phyloP scores from a whole-genome alignment of 2,888 invertebrate species.

The Cabera pusaria region DNA sequence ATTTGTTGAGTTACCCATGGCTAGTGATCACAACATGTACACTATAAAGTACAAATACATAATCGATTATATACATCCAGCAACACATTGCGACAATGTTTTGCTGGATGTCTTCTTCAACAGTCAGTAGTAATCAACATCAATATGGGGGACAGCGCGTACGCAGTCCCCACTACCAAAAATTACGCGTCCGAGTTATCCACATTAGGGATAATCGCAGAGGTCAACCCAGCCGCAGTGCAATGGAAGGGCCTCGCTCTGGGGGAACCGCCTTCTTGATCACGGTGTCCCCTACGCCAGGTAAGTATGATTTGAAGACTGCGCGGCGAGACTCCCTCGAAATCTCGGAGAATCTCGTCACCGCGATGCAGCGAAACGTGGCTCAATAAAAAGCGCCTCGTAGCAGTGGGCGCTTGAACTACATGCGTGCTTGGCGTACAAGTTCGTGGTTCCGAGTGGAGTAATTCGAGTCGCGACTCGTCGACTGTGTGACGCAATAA shows the following conservation, averaged over 20 bases:
- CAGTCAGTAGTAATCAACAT: neutral
- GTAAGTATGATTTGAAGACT: slow-evolving; percentile 42
- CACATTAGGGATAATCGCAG: slow-evolving; percentile 43
- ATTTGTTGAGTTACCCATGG: too few species aligned
- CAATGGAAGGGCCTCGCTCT: slow-evolving; percentile 31
- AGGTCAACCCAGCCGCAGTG: slow-evolving; percentile 57
- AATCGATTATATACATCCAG: too few species aligned
- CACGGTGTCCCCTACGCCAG: slow-evolving; percentile 58
- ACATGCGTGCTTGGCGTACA: neutral
- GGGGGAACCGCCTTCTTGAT: slow-evolving; percentile 27
- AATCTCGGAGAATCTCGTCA: slow-evolving; percentile 31
- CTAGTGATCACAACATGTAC: too few species aligned
- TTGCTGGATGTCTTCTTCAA: too few species aligned
- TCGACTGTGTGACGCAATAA: too few species aligned
- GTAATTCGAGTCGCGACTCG: too few species aligned
- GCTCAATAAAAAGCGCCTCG: slow-evolving; percentile 25
- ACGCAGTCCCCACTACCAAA: slow-evolving; percentile 59
- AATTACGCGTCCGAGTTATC: too few species aligned
- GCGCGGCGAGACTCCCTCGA: slow-evolving; percentile 14
- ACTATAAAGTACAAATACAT: too few species aligned
- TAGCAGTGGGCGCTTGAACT: slow-evolving; percentile 6
- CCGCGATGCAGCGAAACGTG: slow-evolving; percentile 29
- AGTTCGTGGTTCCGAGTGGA: too few species aligned
- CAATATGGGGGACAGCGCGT: slow-evolving; percentile 45
- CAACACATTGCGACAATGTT: too few species aligned